Percentiles rank a stretch among this genome's conserved stretches.
Conservation (phyloP, 2,797 vertebrate species). For the Sebastes taczanowskii region DNA sequence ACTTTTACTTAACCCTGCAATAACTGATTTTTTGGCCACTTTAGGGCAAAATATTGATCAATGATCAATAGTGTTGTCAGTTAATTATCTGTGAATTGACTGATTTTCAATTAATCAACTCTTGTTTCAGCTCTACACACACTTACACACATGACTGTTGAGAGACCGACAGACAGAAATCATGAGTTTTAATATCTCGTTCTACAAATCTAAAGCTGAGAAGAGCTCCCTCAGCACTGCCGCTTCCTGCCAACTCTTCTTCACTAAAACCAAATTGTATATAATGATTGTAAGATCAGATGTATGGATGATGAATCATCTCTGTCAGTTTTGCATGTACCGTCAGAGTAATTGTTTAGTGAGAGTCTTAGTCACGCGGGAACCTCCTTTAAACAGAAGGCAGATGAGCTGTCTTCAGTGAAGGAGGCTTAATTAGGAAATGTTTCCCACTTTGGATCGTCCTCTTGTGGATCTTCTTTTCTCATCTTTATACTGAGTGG, state of each 20-base stretch:
- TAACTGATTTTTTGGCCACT: not conserved
- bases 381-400: conserved; percentile 10
- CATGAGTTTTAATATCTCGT: not conserved
- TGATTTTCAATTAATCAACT: no score
- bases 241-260: not conserved
- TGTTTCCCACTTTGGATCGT: conserved; percentile 1
- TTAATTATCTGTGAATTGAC: not conserved
- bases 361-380: not conserved
- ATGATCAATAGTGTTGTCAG: not conserved
- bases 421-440: conserved; percentile 34
- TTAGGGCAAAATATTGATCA: not conserved
- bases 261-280: not conserved
- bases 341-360: conserved; percentile 15
- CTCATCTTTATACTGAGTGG: not conserved
- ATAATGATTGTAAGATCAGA: not conserved
- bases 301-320: not conserved
- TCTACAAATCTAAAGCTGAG: not conserved
- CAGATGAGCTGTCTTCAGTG: conserved; percentile 16
- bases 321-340: not conserved
- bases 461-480: not conserved
- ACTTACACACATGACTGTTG: not conserved
- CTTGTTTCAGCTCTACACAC: not conserved
- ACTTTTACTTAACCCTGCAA: no score
- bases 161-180: not conserved
- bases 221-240: not conserved